phyloP scores from a whole-genome alignment of 2,797 vertebrate species.

The Phaenicophaeus curvirostris region DNA sequence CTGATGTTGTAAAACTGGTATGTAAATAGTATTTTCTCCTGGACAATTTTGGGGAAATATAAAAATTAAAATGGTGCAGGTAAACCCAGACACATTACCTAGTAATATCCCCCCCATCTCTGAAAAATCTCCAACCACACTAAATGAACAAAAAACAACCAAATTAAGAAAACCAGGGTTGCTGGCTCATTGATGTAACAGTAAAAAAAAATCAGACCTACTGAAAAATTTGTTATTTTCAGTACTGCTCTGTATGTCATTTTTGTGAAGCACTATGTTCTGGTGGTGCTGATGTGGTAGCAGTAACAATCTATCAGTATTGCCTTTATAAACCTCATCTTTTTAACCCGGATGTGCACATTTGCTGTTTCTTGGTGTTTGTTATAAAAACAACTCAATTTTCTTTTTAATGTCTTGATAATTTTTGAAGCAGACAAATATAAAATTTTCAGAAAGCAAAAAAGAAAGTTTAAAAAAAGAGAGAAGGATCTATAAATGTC shows the following conservation, averaged over 20 bases:
- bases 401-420: constrained; percentile 25
- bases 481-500: background rate
- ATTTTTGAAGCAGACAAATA: constrained; percentile 28
- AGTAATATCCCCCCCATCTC: background rate
- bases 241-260: constrained; percentile 30
- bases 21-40: constrained; percentile 28
- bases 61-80: constrained; percentile 16
- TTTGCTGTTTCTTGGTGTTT: background rate
- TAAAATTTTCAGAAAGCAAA: background rate
- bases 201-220: constrained; percentile 14
- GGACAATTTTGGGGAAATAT: background rate
- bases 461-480: background rate
- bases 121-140: background rate
- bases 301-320: constrained; percentile 17
- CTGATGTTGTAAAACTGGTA: background rate
- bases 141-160: background rate
- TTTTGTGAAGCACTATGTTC: constrained; percentile 63
- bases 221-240: constrained; percentile 34
- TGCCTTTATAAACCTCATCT: constrained; percentile 43
- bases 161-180: background rate
- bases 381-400: constrained; percentile 8
- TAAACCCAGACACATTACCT: constrained; percentile 7
- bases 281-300: constrained; percentile 30
- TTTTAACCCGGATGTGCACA: background rate
- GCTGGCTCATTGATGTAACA: constrained; percentile 37